Evolutionary conservation across 2,888 invertebrate genomes (phyloP), one percentile per base, ranked within the genome.

Genomic region (Oligia latruncula): DNA sequence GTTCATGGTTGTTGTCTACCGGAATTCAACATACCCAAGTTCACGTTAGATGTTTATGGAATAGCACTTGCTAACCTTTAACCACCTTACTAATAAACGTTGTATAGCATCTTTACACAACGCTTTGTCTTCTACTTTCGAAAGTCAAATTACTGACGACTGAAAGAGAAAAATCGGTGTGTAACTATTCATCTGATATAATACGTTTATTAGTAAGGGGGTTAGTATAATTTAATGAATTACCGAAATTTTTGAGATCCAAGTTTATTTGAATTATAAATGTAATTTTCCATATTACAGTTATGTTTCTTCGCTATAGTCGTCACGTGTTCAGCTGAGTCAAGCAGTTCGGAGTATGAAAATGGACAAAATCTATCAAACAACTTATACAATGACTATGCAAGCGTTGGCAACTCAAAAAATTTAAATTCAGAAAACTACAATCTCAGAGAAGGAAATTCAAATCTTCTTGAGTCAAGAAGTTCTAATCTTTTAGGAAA

Each of bases 261-360:
- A 15, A 58, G n/a, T 43, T 29, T 43, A 66, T 29, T 49, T 40
- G 0, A 23, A 76, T 60, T 60, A 3, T 43, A 46, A 62, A 62
- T 17, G 2, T 3, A 13, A 5, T 43, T 66, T 55, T 70, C 64
- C 35, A 9, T 49, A 62, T 68, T n/a, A 20, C 68, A 78, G 68
- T 35, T 77, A 35, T 77, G 64, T 64, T 64, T 77, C 68, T 55
- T 70, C 55, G 15, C 78, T 35, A 15, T 46, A 35, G 62, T 62
- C 23, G 17, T 70, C 35, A 64, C 78, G 20, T 65, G 70, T 70
- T 65, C n/a, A 4, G 46, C 35, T 17, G 46, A 78, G 15, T 77
- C 46, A 55, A 55, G 15, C 43, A 62, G 15, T 55, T 43, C 5
- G n/a, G 62, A 68, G 35, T 46, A 64, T 13, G 55, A 64, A 55